Evolutionary conservation across 1,140 invertebrate species (phyloP).

Genomic region (Neoseiulus cucumeris): DNA sequence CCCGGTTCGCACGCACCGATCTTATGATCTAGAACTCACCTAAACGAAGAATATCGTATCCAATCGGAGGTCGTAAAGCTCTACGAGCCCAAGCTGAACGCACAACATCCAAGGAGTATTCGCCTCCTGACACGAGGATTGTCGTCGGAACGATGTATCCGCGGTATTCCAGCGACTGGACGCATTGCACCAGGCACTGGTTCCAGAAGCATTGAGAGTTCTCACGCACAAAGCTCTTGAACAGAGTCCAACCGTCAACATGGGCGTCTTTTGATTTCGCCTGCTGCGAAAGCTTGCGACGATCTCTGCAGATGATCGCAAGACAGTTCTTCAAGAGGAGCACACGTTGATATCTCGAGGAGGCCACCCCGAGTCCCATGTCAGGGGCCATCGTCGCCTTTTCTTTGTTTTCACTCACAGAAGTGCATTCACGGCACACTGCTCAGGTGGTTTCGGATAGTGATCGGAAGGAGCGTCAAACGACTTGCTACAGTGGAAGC

Average conservation of each 20-base stretch:
- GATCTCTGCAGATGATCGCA: not conserved
- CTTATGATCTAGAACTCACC: constrained; percentile 41
- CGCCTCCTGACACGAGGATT: constrained; percentile 56
- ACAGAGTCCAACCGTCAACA: constrained; percentile 15
- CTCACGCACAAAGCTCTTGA: constrained; percentile 62
- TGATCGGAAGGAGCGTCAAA: not conserved
- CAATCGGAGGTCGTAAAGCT: constrained; percentile 71
- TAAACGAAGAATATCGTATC: constrained; percentile 64
- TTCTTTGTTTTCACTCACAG: not conserved
- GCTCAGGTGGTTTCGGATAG: too few species aligned
- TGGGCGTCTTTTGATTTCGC: constrained; percentile 7
- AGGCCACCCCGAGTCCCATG: constrained; percentile 9
- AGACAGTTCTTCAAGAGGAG: constrained; percentile 8
- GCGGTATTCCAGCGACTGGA: constrained; percentile 58
- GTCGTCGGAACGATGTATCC: constrained; percentile 73
- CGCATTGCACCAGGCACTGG: constrained; percentile 57
- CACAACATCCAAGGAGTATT: constrained; percentile 49
- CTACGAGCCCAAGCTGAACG: constrained; percentile 69
- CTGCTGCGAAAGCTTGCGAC: constrained; percentile 2
- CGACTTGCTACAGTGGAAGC: not conserved
- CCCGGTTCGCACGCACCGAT: too few species aligned
- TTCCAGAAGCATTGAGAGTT: constrained; percentile 83
- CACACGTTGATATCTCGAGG: constrained; percentile 4
- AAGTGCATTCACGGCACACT: not conserved
- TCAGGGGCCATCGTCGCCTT: constrained; percentile 3